A percentile compares a stretch with the other conserved stretches of the same genome.
These are phyloP conservation scores for Pediacus dermestoides DNA, from an alignment of 2,888 invertebrate species.

Conservation along the genomic window DNA sequence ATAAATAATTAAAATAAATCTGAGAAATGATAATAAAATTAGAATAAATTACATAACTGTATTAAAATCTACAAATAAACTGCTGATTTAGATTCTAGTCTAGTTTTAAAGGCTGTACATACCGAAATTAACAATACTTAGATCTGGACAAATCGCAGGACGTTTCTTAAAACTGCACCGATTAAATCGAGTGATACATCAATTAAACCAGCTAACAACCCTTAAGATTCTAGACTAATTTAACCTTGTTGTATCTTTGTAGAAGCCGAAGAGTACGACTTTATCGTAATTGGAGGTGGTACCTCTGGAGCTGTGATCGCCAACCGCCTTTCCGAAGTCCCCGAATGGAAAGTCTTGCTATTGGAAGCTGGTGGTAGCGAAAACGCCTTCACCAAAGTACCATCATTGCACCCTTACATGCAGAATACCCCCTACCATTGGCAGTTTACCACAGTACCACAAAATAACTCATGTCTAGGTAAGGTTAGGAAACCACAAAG, in stretches of 20 bases:
- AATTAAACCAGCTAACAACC: no score
- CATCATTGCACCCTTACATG: slow-evolving; percentile 44
- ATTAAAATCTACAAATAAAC: no score
- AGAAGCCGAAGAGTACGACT: slow-evolving; percentile 47
- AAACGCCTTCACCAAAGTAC: slow-evolving; percentile 50
- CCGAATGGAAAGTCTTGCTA: slow-evolving; percentile 50
- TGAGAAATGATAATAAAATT: no score
- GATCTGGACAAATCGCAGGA: no score
- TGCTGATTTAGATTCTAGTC: no score
- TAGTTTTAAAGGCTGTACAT: no score
- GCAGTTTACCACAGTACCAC: slow-evolving; percentile 56
- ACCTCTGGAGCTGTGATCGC: slow-evolving; percentile 53
- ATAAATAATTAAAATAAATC: background rate
- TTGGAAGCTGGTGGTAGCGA: slow-evolving; percentile 55
- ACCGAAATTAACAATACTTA: no score
- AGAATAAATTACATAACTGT: no score
- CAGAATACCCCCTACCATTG: slow-evolving; percentile 56
- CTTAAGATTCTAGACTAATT: no score
- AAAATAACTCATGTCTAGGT: slow-evolving; percentile 54
- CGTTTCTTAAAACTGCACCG: no score
- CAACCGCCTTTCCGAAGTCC: slow-evolving; percentile 50
- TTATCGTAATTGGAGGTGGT: slow-evolving; percentile 51
- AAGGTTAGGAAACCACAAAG: slow-evolving; percentile 14
- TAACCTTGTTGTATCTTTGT: slow-evolving; percentile 12
- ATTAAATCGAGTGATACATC: no score